Conservation (phyloP, 1,140 invertebrate species). For the Coboldia fuscipes region DNA sequence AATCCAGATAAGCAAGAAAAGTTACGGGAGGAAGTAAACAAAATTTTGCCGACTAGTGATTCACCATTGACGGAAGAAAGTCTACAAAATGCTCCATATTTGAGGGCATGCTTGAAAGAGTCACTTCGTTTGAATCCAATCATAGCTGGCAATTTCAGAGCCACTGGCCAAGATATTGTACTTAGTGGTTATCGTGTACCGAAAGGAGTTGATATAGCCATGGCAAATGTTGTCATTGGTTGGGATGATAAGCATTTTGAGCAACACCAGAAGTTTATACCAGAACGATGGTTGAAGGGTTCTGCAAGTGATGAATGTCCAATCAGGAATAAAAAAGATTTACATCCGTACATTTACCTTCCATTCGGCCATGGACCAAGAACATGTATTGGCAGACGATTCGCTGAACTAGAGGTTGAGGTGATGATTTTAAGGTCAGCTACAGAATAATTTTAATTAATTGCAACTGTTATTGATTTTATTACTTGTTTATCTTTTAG, state of each 20-base stretch:
- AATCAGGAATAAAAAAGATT: slow-evolving; percentile 16
- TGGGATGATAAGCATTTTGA: slow-evolving; percentile 25
- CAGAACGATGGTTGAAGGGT: neutral
- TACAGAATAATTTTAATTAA: too few relatives aligned
- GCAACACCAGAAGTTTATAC: slow-evolving; percentile 26
- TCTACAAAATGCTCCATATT: slow-evolving; percentile 30
- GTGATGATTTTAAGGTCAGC: neutral
- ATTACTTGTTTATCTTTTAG: too few relatives aligned
- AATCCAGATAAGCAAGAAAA: slow-evolving; percentile 40
- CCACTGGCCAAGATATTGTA: slow-evolving; percentile 27
- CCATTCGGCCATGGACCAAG: slow-evolving; percentile 34
- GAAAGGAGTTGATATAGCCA: slow-evolving; percentile 32
- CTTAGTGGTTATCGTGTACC: slow-evolving; percentile 32
- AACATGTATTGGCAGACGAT: neutral
- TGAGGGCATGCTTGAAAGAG: slow-evolving; percentile 43
- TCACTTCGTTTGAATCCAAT: slow-evolving; percentile 30
- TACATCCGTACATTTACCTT: slow-evolving; percentile 29
- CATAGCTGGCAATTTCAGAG: slow-evolving; percentile 24
- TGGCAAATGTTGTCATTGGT: slow-evolving; percentile 24
- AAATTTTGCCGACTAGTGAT: slow-evolving; percentile 22
- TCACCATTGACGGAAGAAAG: slow-evolving; percentile 25
- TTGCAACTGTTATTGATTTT: too few relatives aligned
- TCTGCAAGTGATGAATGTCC: slow-evolving; percentile 8
- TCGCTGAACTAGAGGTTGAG: neutral
- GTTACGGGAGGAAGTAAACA: slow-evolving; percentile 36